Percentiles rank a stretch among this genome's conserved stretches.
phyloP scores from a whole-genome alignment of 2,113 vertebrate genomes.

The Spheniscus mendiculus region DNA sequence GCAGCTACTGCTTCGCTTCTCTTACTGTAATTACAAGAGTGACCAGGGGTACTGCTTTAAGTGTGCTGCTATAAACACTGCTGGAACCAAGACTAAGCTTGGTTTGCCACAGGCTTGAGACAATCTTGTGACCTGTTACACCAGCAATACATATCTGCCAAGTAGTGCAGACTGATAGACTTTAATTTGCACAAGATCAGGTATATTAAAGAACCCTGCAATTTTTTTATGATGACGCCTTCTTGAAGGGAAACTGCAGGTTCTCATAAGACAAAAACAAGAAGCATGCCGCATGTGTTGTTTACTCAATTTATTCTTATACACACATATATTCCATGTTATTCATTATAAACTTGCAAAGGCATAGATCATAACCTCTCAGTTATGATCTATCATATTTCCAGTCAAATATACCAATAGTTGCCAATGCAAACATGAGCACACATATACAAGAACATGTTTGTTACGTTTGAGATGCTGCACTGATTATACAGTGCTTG shows the following conservation, averaged over 20 bases:
- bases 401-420: background rate
- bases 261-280: background rate
- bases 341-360: background rate
- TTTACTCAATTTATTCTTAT: background rate
- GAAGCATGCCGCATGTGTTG: background rate
- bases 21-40: background rate
- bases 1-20: background rate
- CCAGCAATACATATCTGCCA: background rate
- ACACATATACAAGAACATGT: background rate
- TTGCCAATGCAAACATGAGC: background rate
- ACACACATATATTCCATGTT: background rate
- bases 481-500: background rate
- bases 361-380: background rate
- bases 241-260: background rate
- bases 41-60: background rate
- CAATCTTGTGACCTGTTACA: background rate
- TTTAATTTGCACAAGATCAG: background rate
- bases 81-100: background rate
- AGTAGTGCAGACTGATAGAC: background rate
- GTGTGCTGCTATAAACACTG: background rate
- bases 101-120: background rate
- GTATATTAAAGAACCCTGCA: background rate
- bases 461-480: background rate
- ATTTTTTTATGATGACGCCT: background rate
- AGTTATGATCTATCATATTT: background rate